Percentiles rank a stretch among this genome's conserved stretches.
These are phyloP conservation scores for Macroramphosus scolopax DNA, from an alignment of 2,797 vertebrate species.

Conservation along the genomic window DNA sequence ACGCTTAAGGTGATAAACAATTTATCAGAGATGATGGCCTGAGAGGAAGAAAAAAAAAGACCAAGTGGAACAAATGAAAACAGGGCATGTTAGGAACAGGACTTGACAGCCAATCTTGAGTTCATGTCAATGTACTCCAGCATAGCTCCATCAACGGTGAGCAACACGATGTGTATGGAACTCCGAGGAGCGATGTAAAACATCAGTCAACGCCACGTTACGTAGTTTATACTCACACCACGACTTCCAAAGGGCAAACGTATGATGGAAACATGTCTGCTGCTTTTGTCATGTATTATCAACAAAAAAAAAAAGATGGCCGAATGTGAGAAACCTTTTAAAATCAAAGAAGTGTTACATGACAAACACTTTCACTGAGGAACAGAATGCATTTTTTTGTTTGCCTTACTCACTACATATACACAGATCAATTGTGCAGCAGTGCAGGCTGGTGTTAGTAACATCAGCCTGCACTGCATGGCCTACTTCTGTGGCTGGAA, in stretches of 20 bases:
- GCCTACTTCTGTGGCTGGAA: slow-evolving; percentile 56
- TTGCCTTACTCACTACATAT: slow-evolving; percentile 18
- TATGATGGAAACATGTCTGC: slow-evolving; percentile 37
- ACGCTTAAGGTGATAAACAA: slow-evolving; percentile 67
- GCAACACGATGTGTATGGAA: slow-evolving; percentile 42
- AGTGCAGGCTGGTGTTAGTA: slow-evolving; percentile 47
- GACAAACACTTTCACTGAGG: too few species aligned
- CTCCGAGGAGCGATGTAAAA: slow-evolving; percentile 48
- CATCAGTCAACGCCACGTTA: slow-evolving; percentile 58
- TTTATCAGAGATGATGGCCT: slow-evolving; percentile 62
- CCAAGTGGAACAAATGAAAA: slow-evolving; percentile 51
- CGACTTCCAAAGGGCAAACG: slow-evolving; percentile 26
- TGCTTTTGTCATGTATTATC: too few species aligned
- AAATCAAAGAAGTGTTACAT: too few species aligned
- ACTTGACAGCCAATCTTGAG: slow-evolving; percentile 65
- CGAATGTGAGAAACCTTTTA: too few species aligned
- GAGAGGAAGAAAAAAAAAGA: slow-evolving; percentile 40
- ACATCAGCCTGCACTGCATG: slow-evolving; percentile 43
- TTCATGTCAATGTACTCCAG: slow-evolving; percentile 56
- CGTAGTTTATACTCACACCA: slow-evolving; percentile 24
- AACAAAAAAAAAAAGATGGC: too few species aligned
- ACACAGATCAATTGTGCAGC: slow-evolving; percentile 53
- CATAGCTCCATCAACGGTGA: slow-evolving; percentile 56
- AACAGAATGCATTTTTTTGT: too few species aligned
- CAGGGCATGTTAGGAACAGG: slow-evolving; percentile 33